Base-by-base conservation (phyloP, 2,797 vertebrate species). In the Huso huso region DNA sequence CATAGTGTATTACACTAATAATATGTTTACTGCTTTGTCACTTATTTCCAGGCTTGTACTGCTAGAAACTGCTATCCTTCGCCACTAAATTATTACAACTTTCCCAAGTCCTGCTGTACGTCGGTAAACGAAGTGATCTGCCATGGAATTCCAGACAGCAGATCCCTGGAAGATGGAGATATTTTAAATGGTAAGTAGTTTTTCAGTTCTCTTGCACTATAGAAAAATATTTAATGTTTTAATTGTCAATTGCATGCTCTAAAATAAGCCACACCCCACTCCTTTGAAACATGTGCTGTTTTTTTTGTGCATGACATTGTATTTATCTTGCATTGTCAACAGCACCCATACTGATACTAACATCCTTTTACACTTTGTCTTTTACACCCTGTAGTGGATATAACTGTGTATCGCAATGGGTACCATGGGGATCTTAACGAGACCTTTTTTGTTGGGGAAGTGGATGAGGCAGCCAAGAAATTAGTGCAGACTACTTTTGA, bases 81-180 rank as follows among this genome's bases (percentile, higher is more conserved):
- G 49, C 97, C 97, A 48, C 85, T 99, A 75, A 99, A 99, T 88
- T 99, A 99, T 76, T 99, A 99, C 84, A 99, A 99, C 86, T 99
- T 99, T 69, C 97, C 97, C 4, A 99, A 99, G 82, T 99, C 97
- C 1, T 97, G 93, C 86, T 99, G 97, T 84, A 99, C 96, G 0
- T 99, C 97, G 59, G 96, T 99, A 75, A 99, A 99, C 67, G 97
- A 99, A 84, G 95, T 99, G 65, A 99, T 99, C 80, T 99, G 97
- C 83, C 96, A 99, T 64, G 96, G 97, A 73, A 99, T 99, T 84
- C 97, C 96, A n/a, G 97, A 99, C 79, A 84, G 93, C 75, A 89
- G 96, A 77, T 87, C 80, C 1, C 87, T 99, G 71, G 92, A 95
- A 78, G 96, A 99, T 4, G 96, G 94, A 51, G 97, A 99, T 72